phyloP scores from a whole-genome alignment of 2,113 vertebrate species.

The Pachyramphus minor region DNA sequence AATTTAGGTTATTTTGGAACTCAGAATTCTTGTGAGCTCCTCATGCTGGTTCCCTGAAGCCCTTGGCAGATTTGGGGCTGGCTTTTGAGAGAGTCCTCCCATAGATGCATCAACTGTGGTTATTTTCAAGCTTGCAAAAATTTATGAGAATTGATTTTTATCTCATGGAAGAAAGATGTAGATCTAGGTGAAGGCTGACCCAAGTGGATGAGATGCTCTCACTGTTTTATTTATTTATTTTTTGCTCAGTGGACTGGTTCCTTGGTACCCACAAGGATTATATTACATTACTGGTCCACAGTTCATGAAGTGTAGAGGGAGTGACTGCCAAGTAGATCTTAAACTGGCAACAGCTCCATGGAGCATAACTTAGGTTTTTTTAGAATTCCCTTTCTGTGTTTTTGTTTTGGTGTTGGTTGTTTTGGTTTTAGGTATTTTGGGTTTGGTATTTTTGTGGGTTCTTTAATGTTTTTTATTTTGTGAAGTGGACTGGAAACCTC shows the following conservation, averaged over 20 bases:
- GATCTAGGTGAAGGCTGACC: neutral
- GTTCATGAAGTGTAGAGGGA: neutral
- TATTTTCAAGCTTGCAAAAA: neutral
- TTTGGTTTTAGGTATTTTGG: neutral
- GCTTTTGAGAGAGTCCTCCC: conserved; percentile 20
- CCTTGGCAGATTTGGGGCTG: neutral
- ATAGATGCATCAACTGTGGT: fast-evolving
- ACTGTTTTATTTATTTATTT: neutral
- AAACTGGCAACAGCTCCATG: conserved; percentile 5
- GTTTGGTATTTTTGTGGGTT: neutral
- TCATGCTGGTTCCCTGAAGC: neutral
- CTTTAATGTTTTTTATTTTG: neutral
- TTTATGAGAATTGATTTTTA: neutral
- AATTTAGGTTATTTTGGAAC: neutral
- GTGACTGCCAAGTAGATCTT: neutral
- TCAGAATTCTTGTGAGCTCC: neutral
- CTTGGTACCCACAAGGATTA: neutral
- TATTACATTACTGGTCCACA: neutral
- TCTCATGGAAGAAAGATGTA: neutral
- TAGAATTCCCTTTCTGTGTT: neutral
- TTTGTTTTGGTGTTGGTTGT: neutral
- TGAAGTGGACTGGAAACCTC: neutral
- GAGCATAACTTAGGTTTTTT: neutral
- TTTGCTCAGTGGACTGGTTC: neutral
- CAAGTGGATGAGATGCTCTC: neutral